Evolutionary conservation across 2,888 invertebrate genomes (phyloP), one percentile per base, ranked within the genome.

Genomic region (Drosophila subsilvestris): DNA sequence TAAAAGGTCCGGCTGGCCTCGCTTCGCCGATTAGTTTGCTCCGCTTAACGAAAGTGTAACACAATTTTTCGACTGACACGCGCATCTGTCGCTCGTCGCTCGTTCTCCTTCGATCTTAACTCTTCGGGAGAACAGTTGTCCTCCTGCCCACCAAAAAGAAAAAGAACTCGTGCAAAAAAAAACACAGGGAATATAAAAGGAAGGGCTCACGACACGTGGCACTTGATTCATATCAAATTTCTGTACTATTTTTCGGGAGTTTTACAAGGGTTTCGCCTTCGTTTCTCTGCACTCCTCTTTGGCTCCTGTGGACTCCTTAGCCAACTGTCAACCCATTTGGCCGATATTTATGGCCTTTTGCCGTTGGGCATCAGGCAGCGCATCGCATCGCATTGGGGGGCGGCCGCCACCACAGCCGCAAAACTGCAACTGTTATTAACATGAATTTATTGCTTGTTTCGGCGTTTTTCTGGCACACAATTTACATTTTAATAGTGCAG

Each of bases 191-290:
- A 27, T 56, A 53, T 37, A 32, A 55, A 74, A 76, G 73, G 74
- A 55, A 74, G 77, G 74, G 67, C 73, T 37, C n/a, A n/a, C 79
- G 89, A 86, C 90, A 90, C 89, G 90, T 90, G 90, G 89, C 90
- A 89, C 81, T 85, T 89, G 90, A 89, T 90, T 90, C 89, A 84
- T 89, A 89, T 89, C 90, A 78, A 79, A 82, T 89, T 89, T 88
- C 89, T 79, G 68, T 73, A 78, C 86, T 84, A 81, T 84, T 84
- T 37, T 37, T 84, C 49, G 75, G 80, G 69, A 78, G 83, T 86
- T 80, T 78, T 72, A 55, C 62, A 86, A 81, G 86, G 81, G 81
- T 74, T 79, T 68, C 62, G 25, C 51, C 53, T 63, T 45, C 45
- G 14, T 18, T 48, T 58, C 7, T 37, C 32, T 42, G n/a, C 25